These are phyloP conservation scores for Tyto alba DNA, from an alignment of 2,113 vertebrate species.

Conservation along the genomic window DNA sequence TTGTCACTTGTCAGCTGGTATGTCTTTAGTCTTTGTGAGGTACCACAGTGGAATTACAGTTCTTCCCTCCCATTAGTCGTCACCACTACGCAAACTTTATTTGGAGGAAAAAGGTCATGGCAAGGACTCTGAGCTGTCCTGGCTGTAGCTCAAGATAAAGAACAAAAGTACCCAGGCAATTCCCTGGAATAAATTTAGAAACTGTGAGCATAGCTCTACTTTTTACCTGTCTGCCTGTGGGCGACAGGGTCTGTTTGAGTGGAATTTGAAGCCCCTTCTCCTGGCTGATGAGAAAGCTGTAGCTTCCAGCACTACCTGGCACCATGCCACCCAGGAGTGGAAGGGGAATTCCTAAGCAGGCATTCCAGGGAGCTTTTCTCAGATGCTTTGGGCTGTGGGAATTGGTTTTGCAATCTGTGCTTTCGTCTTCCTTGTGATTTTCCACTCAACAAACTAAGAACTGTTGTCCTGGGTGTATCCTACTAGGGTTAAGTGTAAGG, in stretches of 20 bases:
- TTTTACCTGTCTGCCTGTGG: not conserved
- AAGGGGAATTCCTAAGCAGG: slow-evolving; percentile 53
- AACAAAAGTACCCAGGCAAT: not conserved
- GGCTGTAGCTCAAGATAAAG: not conserved
- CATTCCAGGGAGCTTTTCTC: slow-evolving; percentile 16
- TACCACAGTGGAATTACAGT: slow-evolving; percentile 3
- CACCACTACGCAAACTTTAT: not conserved
- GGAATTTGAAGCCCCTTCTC: slow-evolving; percentile 7
- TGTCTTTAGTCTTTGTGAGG: slow-evolving; percentile 20
- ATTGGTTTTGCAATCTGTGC: not conserved
- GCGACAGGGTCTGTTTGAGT: not conserved
- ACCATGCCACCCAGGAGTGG: slow-evolving; percentile 9
- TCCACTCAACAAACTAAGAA: not conserved
- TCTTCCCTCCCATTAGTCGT: not conserved
- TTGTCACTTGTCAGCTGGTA: slow-evolving; percentile 25
- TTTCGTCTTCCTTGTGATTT: not conserved
- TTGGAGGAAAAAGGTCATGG: slow-evolving; percentile 36
- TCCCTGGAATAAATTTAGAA: slow-evolving; percentile 7
- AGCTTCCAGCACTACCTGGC: slow-evolving; percentile 19
- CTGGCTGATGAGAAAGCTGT: not conserved
- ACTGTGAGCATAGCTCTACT: not conserved
- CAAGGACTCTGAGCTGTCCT: slow-evolving; percentile 1
- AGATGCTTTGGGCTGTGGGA: not conserved
- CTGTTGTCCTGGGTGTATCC: not conserved
- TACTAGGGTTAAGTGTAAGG: not conserved